Evolutionary conservation across 2,113 vertebrate species (phyloP), one percentile per base, ranked within the genome.

Genomic region (Ondatra zibethicus): DNA sequence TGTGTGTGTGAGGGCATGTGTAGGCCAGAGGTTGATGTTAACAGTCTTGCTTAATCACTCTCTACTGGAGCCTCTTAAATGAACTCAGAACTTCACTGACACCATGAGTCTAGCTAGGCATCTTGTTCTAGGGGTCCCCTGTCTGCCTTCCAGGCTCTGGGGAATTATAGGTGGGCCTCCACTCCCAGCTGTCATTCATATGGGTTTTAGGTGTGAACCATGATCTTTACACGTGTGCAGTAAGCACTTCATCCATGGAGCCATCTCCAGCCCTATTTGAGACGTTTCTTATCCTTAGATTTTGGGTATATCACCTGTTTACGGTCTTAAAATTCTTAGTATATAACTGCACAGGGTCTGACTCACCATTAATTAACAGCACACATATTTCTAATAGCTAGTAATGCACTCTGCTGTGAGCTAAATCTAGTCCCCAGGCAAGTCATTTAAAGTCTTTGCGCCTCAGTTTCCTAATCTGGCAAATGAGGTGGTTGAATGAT

Each of bases 391-490:
- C 39, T 88, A 93, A 82, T 12, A 90, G 93, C 58, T 58, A 17
- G 42, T 13, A 85, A 86, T 36, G 52, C 5, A 61, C 36, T 65
- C 75, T 78, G 72, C 92, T 31, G 21, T 61, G 87, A 81, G 63
- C 68, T 92, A 91, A 55, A 76, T 86, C 10, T 39, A 84, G 93
- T 78, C 89, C 61, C 25, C 31, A 58, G 92, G 58, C 72, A 92
- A 94, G 72, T 86, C 58, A 61, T 13, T 88, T 86, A 91, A 82
- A 88, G 63, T 73, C 85, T 81, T 23, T 78, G 85, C 23, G 76
- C 86, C 91, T 97, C 91, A 88, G 94, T 96, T 96, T 94, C 92
- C 91, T 92, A 85, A 89, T 86, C 72, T 82, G 72, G n/a, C 91
- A 78, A 88, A 86, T 55, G 42, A 93, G 52, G 27, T 65, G 14